Evolutionary conservation across 64 coral and sea anemone genomes (phyloP), one percentile per base, ranked within the genome.

Genomic region (Orbicella faveolata): DNA sequence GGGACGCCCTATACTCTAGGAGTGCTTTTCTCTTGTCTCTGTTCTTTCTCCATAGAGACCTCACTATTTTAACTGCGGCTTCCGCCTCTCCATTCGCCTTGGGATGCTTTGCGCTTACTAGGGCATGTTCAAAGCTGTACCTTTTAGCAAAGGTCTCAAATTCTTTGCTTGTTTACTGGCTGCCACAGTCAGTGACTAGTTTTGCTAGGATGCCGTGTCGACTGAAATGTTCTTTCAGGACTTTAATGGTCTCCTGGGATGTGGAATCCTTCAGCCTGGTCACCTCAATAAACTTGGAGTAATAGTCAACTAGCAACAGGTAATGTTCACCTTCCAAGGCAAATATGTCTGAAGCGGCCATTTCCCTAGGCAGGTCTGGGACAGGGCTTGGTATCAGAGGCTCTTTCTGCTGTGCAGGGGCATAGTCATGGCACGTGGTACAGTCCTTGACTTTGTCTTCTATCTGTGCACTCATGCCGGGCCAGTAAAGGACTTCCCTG

Each of bases 51-150:
- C 30, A 30, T 30, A 30, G 30, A 30, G 30, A 30, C 30, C 0
- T 30, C 30, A 30, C 30, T 30, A 0, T 30, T 30, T 30, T 30
- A 30, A 30, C 30, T 30, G 30, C 30, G 30, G 30, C 30, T 30
- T 30, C 30, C 30, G 30, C 30, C 30, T 30, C 30, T 30, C 30
- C 30, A 30, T 30, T 30, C 30, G 30, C 30, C 30, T 30, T 30
- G 48, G 55, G 44, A 30, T 91, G 53, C 25, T 84, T 57, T 4
- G 68, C 81, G 44, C 34, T 76, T 8, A 86, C 70, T 65, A 61
- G 36, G 6, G 87, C 83, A 87, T 92, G 90, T 79, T 92, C 83
- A 79, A 92, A 79, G 83, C 51, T 68, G 26, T 79, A 92, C 21
- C 72, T 80, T 33, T 53, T 87, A 13, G 90, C 85, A 55, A 87